Conservation (phyloP, 2,113 vertebrate species). For the Melanotaenia duboulayi region DNA sequence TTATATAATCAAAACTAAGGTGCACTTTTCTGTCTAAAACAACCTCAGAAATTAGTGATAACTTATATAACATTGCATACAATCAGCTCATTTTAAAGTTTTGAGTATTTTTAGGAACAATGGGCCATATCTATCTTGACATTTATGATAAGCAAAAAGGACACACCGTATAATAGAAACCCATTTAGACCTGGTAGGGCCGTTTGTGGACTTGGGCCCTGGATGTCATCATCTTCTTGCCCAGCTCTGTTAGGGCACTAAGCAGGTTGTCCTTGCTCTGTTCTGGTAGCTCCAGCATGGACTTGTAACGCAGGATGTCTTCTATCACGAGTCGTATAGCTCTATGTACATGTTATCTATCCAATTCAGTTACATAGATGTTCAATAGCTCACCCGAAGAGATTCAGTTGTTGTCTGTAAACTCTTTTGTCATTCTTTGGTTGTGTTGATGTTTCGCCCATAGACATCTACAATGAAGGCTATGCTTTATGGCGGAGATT, state of each 20-base stretch:
- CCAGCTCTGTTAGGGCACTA: slow-evolving; percentile 87
- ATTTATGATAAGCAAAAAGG: too few relatives aligned
- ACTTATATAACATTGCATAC: slow-evolving; percentile 4
- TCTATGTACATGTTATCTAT: background rate
- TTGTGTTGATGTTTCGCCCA: too few relatives aligned
- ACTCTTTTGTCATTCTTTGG: slow-evolving; percentile 62
- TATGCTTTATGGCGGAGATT: too few relatives aligned
- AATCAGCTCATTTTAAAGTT: too few relatives aligned
- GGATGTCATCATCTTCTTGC: slow-evolving; percentile 96
- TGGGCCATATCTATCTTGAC: too few relatives aligned
- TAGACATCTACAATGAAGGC: too few relatives aligned
- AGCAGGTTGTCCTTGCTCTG: slow-evolving; percentile 90
- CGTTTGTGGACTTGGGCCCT: slow-evolving; percentile 86
- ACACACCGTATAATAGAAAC: too few relatives aligned
- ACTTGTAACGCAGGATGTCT: slow-evolving; percentile 93
- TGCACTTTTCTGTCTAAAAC: too few relatives aligned
- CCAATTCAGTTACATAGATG: background rate
- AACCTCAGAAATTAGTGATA: too few relatives aligned
- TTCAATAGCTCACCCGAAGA: slow-evolving; percentile 84
- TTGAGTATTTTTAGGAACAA: too few relatives aligned
- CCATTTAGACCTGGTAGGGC: slow-evolving; percentile 25
- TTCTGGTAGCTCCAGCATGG: slow-evolving; percentile 88
- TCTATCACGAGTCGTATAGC: slow-evolving; percentile 83
- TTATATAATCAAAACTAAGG: too few relatives aligned
- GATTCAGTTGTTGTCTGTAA: slow-evolving; percentile 91